Evolutionary conservation across 2,888 invertebrate genomes (phyloP).

Genomic region (Himalopsyche tibetana): DNA sequence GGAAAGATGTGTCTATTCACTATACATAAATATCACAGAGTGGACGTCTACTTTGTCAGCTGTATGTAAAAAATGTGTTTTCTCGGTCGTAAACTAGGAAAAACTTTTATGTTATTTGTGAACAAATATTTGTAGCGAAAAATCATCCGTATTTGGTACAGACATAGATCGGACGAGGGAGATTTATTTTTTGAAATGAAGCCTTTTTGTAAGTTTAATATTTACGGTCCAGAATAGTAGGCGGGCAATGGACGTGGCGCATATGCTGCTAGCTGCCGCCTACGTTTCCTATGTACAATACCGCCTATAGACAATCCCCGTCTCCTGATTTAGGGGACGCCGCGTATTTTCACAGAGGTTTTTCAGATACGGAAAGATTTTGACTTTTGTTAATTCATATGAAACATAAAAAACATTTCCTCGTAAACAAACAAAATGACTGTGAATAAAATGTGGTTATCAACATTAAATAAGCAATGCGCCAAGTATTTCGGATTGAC

Average conservation of each 20-base stretch:
- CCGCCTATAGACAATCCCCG: slow-evolving; percentile 25
- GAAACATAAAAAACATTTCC: background rate
- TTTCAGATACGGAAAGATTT: background rate
- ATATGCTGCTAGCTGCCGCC: slow-evolving; percentile 53
- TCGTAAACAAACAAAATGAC: too few relatives aligned
- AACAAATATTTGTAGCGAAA: background rate
- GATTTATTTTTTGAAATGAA: slow-evolving; percentile 21
- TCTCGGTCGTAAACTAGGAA: too few relatives aligned
- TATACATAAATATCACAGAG: too few relatives aligned
- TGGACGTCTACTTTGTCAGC: too few relatives aligned
- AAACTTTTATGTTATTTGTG: too few relatives aligned
- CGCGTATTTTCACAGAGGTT: background rate
- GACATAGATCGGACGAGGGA: background rate
- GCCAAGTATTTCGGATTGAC: too few relatives aligned
- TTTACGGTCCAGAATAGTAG: slow-evolving; percentile 10
- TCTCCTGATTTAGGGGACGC: slow-evolving; percentile 18
- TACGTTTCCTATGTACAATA: slow-evolving; percentile 24
- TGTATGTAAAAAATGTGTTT: too few relatives aligned
- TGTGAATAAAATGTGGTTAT: too few relatives aligned
- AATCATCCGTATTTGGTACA: slow-evolving; percentile 2
- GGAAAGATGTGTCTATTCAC: too few relatives aligned
- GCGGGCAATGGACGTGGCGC: slow-evolving; percentile 53
- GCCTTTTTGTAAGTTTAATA: slow-evolving; percentile 23
- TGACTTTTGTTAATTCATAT: background rate
- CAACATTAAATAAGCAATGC: too few relatives aligned